Evolutionary conservation across 2,113 vertebrate species (phyloP), one percentile per base, ranked within the genome.

Genomic region (Tenrec ecaudatus): DNA sequence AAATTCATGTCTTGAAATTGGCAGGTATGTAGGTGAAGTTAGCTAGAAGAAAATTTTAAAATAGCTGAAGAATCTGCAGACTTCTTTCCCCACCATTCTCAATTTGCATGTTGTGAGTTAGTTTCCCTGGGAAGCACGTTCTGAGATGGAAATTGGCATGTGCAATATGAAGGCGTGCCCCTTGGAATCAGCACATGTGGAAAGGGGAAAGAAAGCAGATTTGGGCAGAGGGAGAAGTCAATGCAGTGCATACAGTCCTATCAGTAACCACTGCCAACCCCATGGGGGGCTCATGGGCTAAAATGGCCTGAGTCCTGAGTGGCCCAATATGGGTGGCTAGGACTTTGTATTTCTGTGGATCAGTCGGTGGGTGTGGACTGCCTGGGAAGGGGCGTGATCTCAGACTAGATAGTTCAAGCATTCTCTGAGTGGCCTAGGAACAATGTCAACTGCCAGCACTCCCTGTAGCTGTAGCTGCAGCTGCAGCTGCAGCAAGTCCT

Each of bases 221-320:
- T 86, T 93, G 76, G 88, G 43, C 15, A 38, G 58, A 85, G 38
- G 27, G 25, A 88, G 40, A 68, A 66, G 82, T 88, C 79, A 71
- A 57, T 19, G 40, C 85, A 76, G 76, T 19, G 11, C 47, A 3
- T 33, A 3, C 6, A 62, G 29, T 84, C 7, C 43, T 23, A 33
- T 0, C 23, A n/a, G 25, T 47, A 84, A 20, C 81, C 31, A 76
- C 82, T 85, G 33, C 47, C 47, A 20, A 38, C 64, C 43, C n/a
- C 15, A 8, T 29, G 5, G 75, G 40, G 62, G 82, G 47, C 68
- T 84, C 8, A 36, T 31, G 33, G 88, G 22, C 38, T 76, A 68
- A 66, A 88, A 33, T 88, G 58, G 25, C 60, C 60, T 6, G 47
- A 62, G 33, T 40, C 17, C 27, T 29, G 33, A 82, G 62, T 66